Evolutionary conservation across 2,797 vertebrate genomes (phyloP).

Genomic region (Helarctos malayanus): DNA sequence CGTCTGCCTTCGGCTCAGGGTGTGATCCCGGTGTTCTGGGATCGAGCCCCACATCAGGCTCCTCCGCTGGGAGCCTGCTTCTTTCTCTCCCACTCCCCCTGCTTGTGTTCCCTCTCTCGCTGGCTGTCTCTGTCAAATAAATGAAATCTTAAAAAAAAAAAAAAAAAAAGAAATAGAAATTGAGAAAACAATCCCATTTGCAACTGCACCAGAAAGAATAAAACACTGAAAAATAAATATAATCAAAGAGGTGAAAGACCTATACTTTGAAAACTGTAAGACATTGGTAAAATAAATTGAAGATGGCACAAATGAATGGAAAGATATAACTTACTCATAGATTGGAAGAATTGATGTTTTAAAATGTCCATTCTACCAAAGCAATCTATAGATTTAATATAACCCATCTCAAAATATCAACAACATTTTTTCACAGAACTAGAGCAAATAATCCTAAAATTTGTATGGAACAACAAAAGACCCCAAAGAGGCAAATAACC

Average conservation of each 20-base stretch:
- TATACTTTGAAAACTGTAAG: background rate
- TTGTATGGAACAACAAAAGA: background rate
- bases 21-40: no score
- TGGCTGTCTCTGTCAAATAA: no score
- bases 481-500: background rate
- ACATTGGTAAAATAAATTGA: background rate
- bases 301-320: background rate
- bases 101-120: no score
- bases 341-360: background rate
- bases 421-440: background rate
- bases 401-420: background rate
- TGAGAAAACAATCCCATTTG: background rate
- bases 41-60: no score
- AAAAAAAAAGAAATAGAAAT: background rate
- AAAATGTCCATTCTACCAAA: background rate
- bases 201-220: background rate
- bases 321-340: background rate
- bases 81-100: no score
- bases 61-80: no score
- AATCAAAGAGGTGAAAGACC: background rate
- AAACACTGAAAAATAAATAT: background rate
- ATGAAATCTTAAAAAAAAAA: no score
- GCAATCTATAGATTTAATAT: background rate
- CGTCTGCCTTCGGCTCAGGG: no score
- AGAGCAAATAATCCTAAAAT: background rate